Evolutionary conservation across 1,140 invertebrate genomes (phyloP).

Genomic region (Ceratina calcarata): DNA sequence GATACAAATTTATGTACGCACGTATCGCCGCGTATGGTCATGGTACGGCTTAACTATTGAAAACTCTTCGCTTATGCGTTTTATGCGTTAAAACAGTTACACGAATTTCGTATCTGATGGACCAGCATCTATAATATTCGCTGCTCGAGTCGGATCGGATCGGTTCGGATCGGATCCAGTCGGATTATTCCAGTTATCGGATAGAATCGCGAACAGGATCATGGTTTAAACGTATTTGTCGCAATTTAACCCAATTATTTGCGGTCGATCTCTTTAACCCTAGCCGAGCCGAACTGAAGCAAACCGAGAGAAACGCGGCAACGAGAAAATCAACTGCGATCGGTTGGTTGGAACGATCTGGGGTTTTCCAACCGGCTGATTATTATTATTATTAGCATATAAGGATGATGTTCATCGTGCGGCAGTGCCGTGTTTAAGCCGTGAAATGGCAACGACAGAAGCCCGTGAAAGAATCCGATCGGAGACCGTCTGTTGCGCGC

Average conservation of each 20-base stretch:
- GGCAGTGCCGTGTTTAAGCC: no score
- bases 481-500: slow-evolving; percentile 33
- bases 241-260: slow-evolving; percentile 24
- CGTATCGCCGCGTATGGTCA: no score
- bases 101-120: no score
- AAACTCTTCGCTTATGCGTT: no score
- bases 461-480: slow-evolving; percentile 5
- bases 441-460: neutral
- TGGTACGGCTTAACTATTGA: no score
- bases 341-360: neutral
- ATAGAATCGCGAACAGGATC: neutral
- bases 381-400: no score
- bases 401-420: no score
- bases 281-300: neutral
- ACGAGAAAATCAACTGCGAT: no score
- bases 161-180: neutral
- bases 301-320: neutral
- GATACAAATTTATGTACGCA: no score
- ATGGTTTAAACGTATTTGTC: slow-evolving; percentile 13
- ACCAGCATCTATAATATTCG: no score
- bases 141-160: neutral
- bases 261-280: slow-evolving; percentile 2
- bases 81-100: no score
- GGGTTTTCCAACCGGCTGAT: no score
- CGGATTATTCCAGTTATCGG: neutral